Conservation (phyloP, 2,888 invertebrate species). For the Ganaspis brasiliensis region DNA sequence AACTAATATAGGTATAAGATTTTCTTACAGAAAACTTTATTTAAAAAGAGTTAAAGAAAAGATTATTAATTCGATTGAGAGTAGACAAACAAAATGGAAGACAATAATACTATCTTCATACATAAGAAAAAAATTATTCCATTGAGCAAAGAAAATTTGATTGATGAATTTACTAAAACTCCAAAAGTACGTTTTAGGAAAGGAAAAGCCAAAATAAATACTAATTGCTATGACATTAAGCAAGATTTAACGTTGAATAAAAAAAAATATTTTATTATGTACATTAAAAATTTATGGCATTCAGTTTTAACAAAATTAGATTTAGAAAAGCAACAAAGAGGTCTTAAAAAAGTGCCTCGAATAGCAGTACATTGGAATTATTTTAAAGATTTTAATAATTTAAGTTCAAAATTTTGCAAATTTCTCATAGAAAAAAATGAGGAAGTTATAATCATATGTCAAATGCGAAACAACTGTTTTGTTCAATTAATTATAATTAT, state of each 20-base stretch:
- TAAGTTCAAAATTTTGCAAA: constrained; percentile 81
- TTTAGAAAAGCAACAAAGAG: constrained; percentile 45
- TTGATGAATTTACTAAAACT: constrained; percentile 62
- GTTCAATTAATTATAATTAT: constrained; percentile 86
- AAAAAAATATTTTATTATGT: too few relatives aligned
- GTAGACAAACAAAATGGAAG: constrained; percentile 42
- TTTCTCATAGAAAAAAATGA: constrained; percentile 82
- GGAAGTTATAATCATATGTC: constrained; percentile 83
- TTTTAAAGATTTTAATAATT: constrained; percentile 65
- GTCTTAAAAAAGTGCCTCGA: constrained; percentile 12
- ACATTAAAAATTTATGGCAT: not conserved
- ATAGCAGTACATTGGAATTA: constrained; percentile 68
- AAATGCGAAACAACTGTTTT: constrained; percentile 86
- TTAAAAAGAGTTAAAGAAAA: not conserved
- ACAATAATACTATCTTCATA: not conserved
- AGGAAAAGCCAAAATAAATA: constrained; percentile 70
- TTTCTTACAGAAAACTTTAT: too few relatives aligned
- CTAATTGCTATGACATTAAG: constrained; percentile 48
- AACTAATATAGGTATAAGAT: too few relatives aligned
- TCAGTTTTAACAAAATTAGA: not conserved
- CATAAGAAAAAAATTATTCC: constrained; percentile 76
- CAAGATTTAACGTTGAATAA: not conserved
- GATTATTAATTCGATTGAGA: constrained; percentile 44
- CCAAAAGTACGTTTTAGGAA: constrained; percentile 68
- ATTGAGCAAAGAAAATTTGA: constrained; percentile 63